Evolutionary conservation across 1,140 invertebrate species (phyloP), one percentile per base, ranked within the genome.

Genomic region (Aporrectodea caliginosa): DNA sequence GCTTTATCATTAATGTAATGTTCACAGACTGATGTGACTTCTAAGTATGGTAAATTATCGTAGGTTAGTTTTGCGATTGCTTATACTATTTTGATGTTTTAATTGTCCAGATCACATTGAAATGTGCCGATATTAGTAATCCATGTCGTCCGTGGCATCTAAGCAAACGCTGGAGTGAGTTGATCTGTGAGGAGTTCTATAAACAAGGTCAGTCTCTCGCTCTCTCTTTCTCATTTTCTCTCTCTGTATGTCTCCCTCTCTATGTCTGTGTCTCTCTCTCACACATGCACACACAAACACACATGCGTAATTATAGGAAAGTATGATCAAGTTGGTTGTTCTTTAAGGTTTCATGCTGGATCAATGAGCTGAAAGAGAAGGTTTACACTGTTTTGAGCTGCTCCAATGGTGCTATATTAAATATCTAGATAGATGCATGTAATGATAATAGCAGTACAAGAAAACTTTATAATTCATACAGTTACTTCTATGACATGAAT

Each of bases 151-250:
- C 93, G 0, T 96, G 94, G 94, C 92, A 93, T 70, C 92, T 95
- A 77, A 95, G 93, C 80, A 90, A 91, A 78, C 93, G 93, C 84
- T 97, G 95, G 95, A 94, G 93, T 84, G 89, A 93, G 77, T 94
- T 94, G 88, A 94, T 96, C 31, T 96, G 94, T 90, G 93, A 96
- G 85, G 95, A 97, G 87, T 97, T 96, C 88, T 97, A 95, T 89
- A 91, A 93, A 0, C 95, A 96, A 88, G 95, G 95, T 87, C 1
- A 35, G 75, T 76, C 35, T 58, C 43, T 22, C 6, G 22, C 22
- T 58, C 22, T 58, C 43, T 22, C 6, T 22, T 58, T 58, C 43
- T 12, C 43, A 58, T 58, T 22, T 6, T n/a, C 6, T 12, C 43
- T 58, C 43, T 22, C 6, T 58, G 43, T 12, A 22, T 58, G 6